These are phyloP conservation scores for Egretta garzetta DNA, from an alignment of 2,113 vertebrate genomes.

Conservation along the genomic window DNA sequence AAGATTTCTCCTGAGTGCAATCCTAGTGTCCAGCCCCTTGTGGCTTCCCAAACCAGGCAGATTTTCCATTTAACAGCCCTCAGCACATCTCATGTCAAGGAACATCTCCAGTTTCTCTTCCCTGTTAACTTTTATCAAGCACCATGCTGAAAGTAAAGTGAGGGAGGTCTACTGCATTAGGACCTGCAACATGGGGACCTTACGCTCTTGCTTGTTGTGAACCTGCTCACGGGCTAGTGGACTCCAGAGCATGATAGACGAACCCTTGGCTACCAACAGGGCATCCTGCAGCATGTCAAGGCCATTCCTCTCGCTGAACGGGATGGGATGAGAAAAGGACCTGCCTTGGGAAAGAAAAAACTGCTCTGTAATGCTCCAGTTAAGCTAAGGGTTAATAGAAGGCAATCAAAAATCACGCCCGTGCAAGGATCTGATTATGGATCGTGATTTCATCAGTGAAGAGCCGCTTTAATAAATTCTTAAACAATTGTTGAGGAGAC, in stretches of 20 bases:
- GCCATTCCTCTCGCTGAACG: rapidly evolving
- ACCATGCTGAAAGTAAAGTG: neutral
- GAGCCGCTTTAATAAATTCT: neutral
- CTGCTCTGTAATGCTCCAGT: neutral
- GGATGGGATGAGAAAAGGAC: neutral
- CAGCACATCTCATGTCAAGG: neutral
- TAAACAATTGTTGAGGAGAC: neutral
- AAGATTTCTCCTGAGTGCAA: neutral
- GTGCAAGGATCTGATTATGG: neutral
- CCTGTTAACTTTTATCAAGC: neutral
- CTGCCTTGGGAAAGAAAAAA: neutral
- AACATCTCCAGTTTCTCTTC: neutral
- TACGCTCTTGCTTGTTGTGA: neutral
- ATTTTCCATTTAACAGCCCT: neutral
- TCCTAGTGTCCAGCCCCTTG: neutral
- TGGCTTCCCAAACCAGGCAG: neutral
- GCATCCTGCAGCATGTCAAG: rapidly evolving
- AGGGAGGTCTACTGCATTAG: rapidly evolving
- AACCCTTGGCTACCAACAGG: neutral
- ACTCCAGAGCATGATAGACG: neutral
- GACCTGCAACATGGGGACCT: too few relatives aligned
- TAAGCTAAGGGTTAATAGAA: neutral
- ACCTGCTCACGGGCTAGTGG: rapidly evolving
- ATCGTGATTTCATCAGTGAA: neutral
- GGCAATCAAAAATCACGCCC: neutral